A percentile compares a stretch with the other conserved stretches of the same genome.
Evolutionary conservation across 1,140 invertebrate genomes (phyloP).

Genomic region (Drosophila littoralis): DNA sequence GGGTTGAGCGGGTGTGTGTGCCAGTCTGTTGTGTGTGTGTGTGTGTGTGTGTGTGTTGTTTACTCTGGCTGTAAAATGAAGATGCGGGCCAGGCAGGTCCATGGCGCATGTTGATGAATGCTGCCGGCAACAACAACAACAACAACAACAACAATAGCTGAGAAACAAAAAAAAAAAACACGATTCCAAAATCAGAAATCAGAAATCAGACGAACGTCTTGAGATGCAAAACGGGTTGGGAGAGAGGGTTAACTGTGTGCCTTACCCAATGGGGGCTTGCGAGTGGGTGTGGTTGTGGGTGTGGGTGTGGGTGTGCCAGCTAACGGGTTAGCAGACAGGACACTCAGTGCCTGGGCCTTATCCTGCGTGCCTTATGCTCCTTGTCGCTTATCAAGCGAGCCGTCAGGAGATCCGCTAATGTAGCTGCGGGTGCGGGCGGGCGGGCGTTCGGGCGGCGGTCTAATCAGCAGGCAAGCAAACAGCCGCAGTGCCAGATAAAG

Average conservation of each 20-base stretch:
- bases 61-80: conserved; percentile 69
- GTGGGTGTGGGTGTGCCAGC: background rate
- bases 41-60: conserved; percentile 47
- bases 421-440: conserved; percentile 33
- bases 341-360: conserved; percentile 46
- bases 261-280: background rate
- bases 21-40: background rate
- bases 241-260: conserved; percentile 7
- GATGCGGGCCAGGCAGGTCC: conserved; percentile 69
- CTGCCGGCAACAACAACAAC: conserved; percentile 26
- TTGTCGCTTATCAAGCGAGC: conserved; percentile 69
- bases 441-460: conserved; percentile 51
- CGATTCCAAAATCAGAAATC: conserved; percentile 59
- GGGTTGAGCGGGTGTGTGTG: conserved; percentile 24
- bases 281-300: background rate
- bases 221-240: conserved; percentile 25
- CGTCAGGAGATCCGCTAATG: conserved; percentile 68
- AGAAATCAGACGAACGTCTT: conserved; percentile 64
- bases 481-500: conserved; percentile 68
- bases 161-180: conserved; percentile 29
- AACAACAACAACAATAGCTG: background rate
- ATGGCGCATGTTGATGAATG: conserved; percentile 69
- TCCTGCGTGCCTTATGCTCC: conserved; percentile 66
- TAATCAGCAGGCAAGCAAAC: conserved; percentile 77
- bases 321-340: conserved; percentile 40